Conservation (phyloP, 2,797 vertebrate species). For the Glossophaga mutica region DNA sequence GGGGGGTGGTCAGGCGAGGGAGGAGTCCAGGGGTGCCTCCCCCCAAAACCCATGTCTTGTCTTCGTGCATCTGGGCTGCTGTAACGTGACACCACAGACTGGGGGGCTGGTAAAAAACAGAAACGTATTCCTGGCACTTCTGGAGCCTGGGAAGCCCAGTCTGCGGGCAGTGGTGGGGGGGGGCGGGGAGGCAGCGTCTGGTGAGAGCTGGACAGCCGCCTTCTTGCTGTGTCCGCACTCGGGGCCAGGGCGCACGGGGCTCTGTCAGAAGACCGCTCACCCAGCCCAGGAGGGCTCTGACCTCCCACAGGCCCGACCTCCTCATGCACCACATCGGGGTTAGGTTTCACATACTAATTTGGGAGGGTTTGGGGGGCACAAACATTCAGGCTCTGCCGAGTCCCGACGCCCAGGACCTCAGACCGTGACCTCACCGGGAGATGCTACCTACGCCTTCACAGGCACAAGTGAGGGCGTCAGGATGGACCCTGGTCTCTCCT, state of each 20-base stretch:
- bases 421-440: not conserved
- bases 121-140: not conserved
- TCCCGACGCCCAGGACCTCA: not conserved
- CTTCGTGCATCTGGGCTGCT: not conserved
- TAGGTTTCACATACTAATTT: not conserved
- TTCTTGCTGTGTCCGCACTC: not conserved
- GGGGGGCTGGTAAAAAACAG: not conserved
- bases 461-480: not conserved
- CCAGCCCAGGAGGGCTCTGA: not conserved
- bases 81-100: not conserved
- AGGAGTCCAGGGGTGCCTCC: not conserved
- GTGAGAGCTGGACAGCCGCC: not conserved
- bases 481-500: not conserved
- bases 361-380: not conserved
- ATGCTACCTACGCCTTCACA: not conserved
- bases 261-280: not conserved
- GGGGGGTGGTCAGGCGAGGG: not conserved
- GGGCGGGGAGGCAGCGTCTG: fast-evolving
- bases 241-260: not conserved
- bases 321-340: not conserved
- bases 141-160: not conserved
- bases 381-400: not conserved
- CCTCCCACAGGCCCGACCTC: not conserved
- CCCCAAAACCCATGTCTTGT: not conserved
- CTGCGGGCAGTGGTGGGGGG: too few relatives aligned